Evolutionary conservation across 2,113 vertebrate species (phyloP).

Genomic region (Oophaga pumilio): DNA sequence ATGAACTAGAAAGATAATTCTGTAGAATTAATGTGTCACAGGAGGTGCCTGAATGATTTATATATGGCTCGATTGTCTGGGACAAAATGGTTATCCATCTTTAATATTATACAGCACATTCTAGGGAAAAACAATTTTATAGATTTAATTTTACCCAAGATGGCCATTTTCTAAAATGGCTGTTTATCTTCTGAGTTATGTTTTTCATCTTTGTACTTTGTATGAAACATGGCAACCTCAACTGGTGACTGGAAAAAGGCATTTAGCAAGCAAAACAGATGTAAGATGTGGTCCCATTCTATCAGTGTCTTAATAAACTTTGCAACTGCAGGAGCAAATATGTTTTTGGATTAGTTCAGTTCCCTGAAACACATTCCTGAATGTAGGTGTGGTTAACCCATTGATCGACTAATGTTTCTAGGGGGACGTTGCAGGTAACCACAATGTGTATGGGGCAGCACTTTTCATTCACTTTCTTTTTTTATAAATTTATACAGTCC

Average conservation of each 20-base stretch:
- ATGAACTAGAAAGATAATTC: constrained; percentile 11
- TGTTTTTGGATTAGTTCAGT: no score
- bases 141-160: constrained; percentile 9
- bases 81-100: neutral
- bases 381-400: no score
- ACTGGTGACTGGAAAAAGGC: neutral
- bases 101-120: constrained; percentile 1
- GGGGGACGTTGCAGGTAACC: no score
- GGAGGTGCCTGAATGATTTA: neutral
- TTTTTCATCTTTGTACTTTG: neutral
- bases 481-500: no score
- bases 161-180: neutral
- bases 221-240: neutral
- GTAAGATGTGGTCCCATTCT: neutral
- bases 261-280: neutral
- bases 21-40: constrained; percentile 4
- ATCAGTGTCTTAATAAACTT: no score
- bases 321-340: no score
- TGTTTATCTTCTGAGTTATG: neutral
- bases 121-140: neutral
- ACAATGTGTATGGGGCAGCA: no score
- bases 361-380: no score
- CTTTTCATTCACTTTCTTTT: no score
- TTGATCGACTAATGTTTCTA: no score
- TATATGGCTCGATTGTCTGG: neutral